Base-by-base conservation (phyloP, 2,113 vertebrate genomes). In the Macrotus californicus region DNA sequence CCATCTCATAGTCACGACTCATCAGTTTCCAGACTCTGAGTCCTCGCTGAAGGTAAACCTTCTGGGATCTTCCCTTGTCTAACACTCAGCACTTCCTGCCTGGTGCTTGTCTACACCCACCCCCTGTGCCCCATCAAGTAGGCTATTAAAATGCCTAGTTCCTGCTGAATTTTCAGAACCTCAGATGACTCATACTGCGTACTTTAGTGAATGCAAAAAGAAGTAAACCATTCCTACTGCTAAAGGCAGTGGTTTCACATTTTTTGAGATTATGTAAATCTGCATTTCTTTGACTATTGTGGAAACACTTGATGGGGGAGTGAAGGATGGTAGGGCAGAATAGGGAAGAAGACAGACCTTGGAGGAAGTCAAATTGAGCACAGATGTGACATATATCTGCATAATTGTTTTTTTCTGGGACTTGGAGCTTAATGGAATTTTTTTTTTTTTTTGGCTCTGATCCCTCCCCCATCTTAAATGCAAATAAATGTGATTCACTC, bases 91-190 rank as follows among this genome's bases (percentile, higher is more conserved):
- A 24, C 31, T 80, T 89, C 89, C 84, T 80, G 36, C 54, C n/a
- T 3, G 69, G 46, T 14, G 52, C n/a, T 8, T 43, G 48, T 83
- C 69, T 43, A 4, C 26, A 4, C 22, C 48, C 19, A 18, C 8
- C 54, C 4, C 6, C 7, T 26, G 64, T 29, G 16, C 59, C 70
- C 46, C 16, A n/a, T 89, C 13, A 26, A 26, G n/a, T 76, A 6
- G 15, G 64, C 46, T 76, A 75, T 76, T 69, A 87, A 92, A 61
- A 79, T 72, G 36, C 69, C 12, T 34, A n/a, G 41, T 52, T 81
- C 73, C 89, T 86, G 77, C 82, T 83, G 77, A 88, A 87, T 61
- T 85, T 95, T 94, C 88, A 95, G 73, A 94, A 84, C 59, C 76
- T 96, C 75, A 22, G 5, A 84, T 94, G 84, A 87, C 56, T 94